Evolutionary conservation across 2,888 invertebrate genomes (phyloP).

Genomic region (Nomada hirtipes): DNA sequence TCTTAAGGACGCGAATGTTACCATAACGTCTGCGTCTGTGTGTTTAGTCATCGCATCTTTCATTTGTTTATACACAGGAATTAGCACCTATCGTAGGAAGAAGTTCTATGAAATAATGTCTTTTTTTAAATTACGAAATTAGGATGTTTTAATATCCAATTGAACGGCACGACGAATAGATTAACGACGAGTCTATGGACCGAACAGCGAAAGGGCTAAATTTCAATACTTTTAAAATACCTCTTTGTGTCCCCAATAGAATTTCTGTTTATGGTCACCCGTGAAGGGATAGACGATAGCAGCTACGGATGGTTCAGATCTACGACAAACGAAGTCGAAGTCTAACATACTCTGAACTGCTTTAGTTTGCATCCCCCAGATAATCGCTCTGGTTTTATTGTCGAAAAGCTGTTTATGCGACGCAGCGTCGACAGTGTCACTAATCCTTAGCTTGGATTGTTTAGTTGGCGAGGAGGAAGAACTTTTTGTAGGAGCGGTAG

Average conservation of each 20-base stretch:
- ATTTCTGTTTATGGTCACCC: conserved; percentile 99
- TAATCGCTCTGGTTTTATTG: conserved; percentile 95
- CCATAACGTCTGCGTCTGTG: conserved; percentile 96
- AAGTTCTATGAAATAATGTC: not conserved
- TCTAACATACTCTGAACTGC: conserved; percentile 99
- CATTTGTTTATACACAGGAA: conserved; percentile 97
- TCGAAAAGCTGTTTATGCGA: conserved; percentile 88
- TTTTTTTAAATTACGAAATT: not conserved
- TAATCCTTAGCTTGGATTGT: conserved; percentile 61
- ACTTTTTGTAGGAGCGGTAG: conserved; percentile 67
- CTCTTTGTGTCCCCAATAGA: conserved; percentile 99
- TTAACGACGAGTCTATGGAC: too few relatives aligned
- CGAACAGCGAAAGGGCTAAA: too few relatives aligned
- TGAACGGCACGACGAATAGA: too few relatives aligned
- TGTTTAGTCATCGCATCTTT: conserved; percentile 98
- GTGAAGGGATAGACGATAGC: conserved; percentile 99
- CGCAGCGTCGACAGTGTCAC: conserved; percentile 74
- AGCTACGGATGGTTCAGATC: conserved; percentile 95
- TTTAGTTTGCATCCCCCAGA: conserved; percentile 99
- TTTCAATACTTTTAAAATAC: conserved; percentile 79
- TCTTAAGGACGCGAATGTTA: conserved; percentile 98
- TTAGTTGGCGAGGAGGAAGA: conserved; percentile 57
- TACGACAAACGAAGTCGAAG: conserved; percentile 97
- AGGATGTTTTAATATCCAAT: too few relatives aligned
- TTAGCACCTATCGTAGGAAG: conserved; percentile 80